Evolutionary conservation across 2,113 vertebrate genomes (phyloP).

Genomic region (Grammomys dolichurus): DNA sequence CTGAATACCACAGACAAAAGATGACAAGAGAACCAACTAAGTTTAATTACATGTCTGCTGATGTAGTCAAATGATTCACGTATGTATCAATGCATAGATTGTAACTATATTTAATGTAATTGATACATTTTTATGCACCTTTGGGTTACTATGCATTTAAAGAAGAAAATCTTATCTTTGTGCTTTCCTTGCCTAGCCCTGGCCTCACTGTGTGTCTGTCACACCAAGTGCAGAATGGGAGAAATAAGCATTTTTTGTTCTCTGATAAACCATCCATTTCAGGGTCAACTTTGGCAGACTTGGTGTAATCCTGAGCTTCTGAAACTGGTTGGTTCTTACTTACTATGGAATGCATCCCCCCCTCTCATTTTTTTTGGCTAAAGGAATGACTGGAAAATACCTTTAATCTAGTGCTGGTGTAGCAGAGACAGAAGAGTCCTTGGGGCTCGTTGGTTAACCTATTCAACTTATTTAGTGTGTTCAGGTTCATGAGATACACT

Average conservation of each 20-base stretch:
- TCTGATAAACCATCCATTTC: no score
- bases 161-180: not conserved
- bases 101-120: not conserved
- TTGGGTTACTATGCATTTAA: not conserved
- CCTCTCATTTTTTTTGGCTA: not conserved
- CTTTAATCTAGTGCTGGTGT: not conserved
- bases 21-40: no score
- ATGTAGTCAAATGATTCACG: no score
- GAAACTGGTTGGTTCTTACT: no score
- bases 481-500: not conserved
- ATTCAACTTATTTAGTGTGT: not conserved
- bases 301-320: no score
- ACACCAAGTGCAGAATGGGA: rapidly evolving
- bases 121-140: not conserved
- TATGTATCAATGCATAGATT: no score
- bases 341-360: no score
- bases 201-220: no score
- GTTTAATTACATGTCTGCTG: no score
- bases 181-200: not conserved
- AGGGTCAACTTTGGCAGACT: no score
- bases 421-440: not conserved
- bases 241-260: not conserved
- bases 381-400: not conserved
- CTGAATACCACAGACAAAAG: not conserved
- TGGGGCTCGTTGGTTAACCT: not conserved